Evolutionary conservation across 2,888 invertebrate species (phyloP).

Genomic region (Tachina grossa): DNA sequence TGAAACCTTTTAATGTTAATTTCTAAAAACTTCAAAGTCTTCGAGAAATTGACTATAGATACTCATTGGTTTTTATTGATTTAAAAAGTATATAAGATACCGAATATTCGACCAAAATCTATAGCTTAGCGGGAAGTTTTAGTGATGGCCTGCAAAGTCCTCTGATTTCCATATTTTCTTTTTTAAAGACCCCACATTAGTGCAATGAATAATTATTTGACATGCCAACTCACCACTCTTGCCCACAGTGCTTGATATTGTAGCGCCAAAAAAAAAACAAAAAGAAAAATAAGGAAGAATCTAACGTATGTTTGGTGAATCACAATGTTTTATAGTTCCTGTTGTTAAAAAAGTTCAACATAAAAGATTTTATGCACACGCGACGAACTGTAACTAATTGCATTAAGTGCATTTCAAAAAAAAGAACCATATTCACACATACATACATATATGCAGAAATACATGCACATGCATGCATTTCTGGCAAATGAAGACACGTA

Average conservation of each 20-base stretch:
- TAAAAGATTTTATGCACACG: conserved; percentile 70
- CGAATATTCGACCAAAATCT: too few relatives aligned
- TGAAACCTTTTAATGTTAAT: too few relatives aligned
- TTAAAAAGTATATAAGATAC: too few relatives aligned
- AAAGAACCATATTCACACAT: conserved; percentile 5
- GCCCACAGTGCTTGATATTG: conserved; percentile 1
- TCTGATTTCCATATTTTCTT: too few relatives aligned
- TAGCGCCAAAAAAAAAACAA: conserved; percentile 4
- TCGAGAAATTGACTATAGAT: too few relatives aligned
- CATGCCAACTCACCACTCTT: not conserved
- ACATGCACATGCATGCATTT: not conserved
- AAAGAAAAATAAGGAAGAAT: conserved; percentile 22
- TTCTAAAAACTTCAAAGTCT: too few relatives aligned
- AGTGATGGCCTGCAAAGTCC: too few relatives aligned
- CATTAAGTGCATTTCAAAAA: conserved; percentile 68
- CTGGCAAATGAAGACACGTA: not conserved
- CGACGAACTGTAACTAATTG: conserved; percentile 73
- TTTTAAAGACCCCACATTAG: too few relatives aligned
- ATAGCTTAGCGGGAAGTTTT: too few relatives aligned
- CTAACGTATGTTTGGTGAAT: conserved; percentile 59
- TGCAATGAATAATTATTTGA: too few relatives aligned
- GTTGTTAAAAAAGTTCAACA: conserved; percentile 63
- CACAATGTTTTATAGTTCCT: conserved; percentile 60
- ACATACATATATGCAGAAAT: not conserved
- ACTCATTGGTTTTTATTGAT: too few relatives aligned